Evolutionary conservation across 1,140 invertebrate genomes (phyloP).

Genomic region (Potamilus streckersoni): DNA sequence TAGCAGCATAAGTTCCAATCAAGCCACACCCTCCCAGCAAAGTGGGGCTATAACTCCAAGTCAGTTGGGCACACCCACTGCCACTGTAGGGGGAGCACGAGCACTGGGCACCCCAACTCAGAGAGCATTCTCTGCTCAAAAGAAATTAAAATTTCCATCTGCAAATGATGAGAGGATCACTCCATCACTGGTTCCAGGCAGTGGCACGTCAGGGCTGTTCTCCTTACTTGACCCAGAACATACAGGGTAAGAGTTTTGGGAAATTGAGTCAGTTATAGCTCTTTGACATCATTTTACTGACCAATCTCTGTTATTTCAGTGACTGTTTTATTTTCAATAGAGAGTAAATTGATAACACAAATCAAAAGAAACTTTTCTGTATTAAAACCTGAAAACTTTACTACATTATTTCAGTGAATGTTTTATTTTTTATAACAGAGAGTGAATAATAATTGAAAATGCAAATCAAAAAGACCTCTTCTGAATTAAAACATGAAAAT

Average conservation of each 20-base stretch:
- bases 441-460: not conserved
- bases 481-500: too few species aligned
- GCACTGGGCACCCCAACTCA: conserved; percentile 30
- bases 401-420: not conserved
- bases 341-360: not conserved
- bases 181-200: conserved; percentile 38
- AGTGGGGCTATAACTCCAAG: conserved; percentile 9
- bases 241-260: conserved; percentile 47
- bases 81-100: not conserved
- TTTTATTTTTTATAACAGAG: not conserved
- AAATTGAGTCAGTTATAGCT: not conserved
- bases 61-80: conserved; percentile 13
- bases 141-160: conserved; percentile 35
- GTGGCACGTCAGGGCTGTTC: conserved; percentile 57
- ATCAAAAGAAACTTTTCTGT: not conserved
- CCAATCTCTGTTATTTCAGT: not conserved
- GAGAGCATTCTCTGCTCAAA: conserved; percentile 41
- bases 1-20: too few species aligned
- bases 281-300: not conserved
- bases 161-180: conserved; percentile 34
- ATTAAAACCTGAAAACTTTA: too few species aligned
- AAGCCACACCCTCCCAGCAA: conserved; percentile 1
- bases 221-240: conserved; percentile 53
- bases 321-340: not conserved
- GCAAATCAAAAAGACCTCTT: not conserved